Evolutionary conservation across 2,113 vertebrate genomes (phyloP).

Genomic region (Phrynocephalus versicolor): DNA sequence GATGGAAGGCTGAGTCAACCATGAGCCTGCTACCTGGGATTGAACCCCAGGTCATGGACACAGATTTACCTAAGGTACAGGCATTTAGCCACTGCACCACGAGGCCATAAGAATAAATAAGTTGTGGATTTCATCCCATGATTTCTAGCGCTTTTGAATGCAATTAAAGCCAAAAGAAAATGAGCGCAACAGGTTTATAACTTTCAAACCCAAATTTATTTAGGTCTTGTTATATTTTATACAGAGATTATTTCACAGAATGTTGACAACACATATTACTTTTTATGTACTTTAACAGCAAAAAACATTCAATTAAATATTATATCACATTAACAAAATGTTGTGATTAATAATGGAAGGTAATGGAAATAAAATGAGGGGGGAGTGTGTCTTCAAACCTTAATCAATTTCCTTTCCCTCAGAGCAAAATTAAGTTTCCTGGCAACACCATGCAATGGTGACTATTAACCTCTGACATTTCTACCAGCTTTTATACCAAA

Average conservation of each 20-base stretch:
- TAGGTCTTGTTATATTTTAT: background rate
- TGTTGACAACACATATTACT: background rate
- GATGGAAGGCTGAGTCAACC: too few species aligned
- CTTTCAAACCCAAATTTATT: background rate
- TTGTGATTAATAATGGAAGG: too few species aligned
- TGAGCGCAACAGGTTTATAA: background rate
- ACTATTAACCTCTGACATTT: background rate
- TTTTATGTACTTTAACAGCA: background rate
- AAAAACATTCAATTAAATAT: background rate
- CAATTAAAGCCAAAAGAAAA: background rate
- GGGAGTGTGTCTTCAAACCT: background rate
- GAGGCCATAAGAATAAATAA: too few species aligned
- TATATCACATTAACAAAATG: background rate
- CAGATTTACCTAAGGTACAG: too few species aligned
- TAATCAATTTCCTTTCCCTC: background rate
- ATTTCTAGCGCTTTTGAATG: background rate
- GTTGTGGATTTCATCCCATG: background rate
- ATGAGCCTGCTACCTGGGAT: too few species aligned
- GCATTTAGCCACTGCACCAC: too few species aligned
- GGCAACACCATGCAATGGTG: background rate
- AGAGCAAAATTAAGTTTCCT: slow-evolving; percentile 2
- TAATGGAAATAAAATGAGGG: background rate
- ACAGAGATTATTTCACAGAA: background rate
- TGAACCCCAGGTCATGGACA: too few species aligned
- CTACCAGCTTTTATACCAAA: background rate